phyloP scores from a whole-genome alignment of 2,888 invertebrate species.

The Cosmia trapezina region DNA sequence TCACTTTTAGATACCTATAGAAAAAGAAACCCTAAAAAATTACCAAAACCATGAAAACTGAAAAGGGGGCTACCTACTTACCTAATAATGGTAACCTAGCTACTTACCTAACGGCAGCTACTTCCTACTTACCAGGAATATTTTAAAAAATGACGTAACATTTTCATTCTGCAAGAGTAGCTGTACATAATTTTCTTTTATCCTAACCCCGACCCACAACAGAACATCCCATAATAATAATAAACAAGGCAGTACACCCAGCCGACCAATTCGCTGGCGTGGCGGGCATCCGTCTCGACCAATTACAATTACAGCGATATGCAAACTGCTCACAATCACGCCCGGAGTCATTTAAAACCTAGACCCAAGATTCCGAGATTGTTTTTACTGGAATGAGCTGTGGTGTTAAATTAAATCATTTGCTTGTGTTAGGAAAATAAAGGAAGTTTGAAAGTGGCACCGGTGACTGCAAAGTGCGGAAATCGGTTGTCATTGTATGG shows the following conservation, averaged over 20 bases:
- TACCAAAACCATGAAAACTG: neutral
- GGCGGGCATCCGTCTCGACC: slow-evolving; percentile 69
- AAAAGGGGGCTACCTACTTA: no score
- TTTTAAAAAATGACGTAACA: neutral
- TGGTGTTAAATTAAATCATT: neutral
- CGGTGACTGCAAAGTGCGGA: no score
- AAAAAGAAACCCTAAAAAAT: neutral
- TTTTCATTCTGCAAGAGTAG: neutral
- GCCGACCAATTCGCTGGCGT: slow-evolving; percentile 30
- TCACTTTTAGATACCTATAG: neutral
- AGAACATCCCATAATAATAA: neutral
- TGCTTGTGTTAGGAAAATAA: neutral
- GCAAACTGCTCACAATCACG: slow-evolving; percentile 77
- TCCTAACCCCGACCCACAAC: neutral
- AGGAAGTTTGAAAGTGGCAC: no score
- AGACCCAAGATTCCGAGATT: slow-evolving; percentile 7
- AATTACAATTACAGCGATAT: slow-evolving; percentile 78
- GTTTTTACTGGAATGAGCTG: slow-evolving; percentile 41
- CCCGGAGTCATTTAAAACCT: slow-evolving; percentile 74
- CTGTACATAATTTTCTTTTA: neutral
- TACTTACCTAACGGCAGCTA: no score
- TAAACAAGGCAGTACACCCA: slow-evolving; percentile 11
- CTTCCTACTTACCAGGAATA: neutral
- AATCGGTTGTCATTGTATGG: no score
- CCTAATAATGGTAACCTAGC: no score